Evolutionary conservation across 2,888 invertebrate genomes (phyloP), one percentile per base, ranked within the genome.

Genomic region (Melieria picta): DNA sequence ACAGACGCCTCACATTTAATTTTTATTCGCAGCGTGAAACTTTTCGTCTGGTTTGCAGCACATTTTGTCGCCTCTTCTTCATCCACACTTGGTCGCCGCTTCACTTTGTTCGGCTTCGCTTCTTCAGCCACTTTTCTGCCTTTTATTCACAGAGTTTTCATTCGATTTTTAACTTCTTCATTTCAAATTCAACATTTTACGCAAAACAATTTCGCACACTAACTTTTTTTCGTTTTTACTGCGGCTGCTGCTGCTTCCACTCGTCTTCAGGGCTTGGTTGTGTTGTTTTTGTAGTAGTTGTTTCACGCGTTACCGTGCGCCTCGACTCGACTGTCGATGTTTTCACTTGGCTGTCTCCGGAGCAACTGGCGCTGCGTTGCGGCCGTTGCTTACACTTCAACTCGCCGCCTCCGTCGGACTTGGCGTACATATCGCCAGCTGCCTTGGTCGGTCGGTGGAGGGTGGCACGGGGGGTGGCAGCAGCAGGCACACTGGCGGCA

Each of bases 271-370:
- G 4, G 16, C 16, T n/a, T 42, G 45, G 9, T 11, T 5, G 46
- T 64, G 9, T 48, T 50, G 5, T 48, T 65, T 48, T 47, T 60
- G 66, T 60, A 43, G 16, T 52, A 43, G 16, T 42, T 48, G 13
- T 52, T 65, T 47, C 58, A 30, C 30, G 30, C 30, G 30, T 30
- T 30, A 30, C 30, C 30, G 30, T 30, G 30, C 30, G 30, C 30
- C 3, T 30, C 30, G 30, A 30, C 30, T 30, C 30, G 30, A 30
- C 30, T 30, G 30, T 30, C 30, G 30, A 30, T 30, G 30, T 30
- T 30, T 30, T 30, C 30, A 55, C 72, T 75, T 72, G 69, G 72
- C 72, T 72, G 72, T 69, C 67, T 68, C 69, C 70, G 70, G 63
- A 75, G 70, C 69, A 72, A 75, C 72, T 75, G 69, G 72, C 45